A percentile compares a stretch with the other conserved stretches of the same genome.
These are phyloP conservation scores for Leucopsar rothschildi DNA, from an alignment of 2,113 vertebrate species.

Conservation along the genomic window DNA sequence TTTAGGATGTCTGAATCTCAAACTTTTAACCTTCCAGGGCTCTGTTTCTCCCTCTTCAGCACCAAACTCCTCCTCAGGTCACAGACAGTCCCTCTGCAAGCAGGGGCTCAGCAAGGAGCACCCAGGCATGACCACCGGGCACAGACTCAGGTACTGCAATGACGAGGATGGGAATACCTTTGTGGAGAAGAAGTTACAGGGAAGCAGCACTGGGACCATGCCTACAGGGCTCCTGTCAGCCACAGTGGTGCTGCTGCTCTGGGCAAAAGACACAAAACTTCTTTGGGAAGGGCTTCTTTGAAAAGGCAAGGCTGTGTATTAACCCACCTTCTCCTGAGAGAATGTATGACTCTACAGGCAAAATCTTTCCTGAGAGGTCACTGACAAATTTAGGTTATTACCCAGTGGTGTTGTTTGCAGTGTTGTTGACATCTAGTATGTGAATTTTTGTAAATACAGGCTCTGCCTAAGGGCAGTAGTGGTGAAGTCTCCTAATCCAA, in stretches of 20 bases:
- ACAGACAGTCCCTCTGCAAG: not conserved
- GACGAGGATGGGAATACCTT: not conserved
- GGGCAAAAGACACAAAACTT: not conserved
- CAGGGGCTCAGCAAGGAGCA: not conserved
- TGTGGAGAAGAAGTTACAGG: not conserved
- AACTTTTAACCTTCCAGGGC: not conserved
- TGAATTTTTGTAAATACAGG: not conserved
- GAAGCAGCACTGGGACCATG: rapidly evolving
- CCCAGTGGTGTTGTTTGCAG: not conserved
- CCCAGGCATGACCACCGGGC: rapidly evolving
- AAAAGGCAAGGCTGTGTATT: not conserved
- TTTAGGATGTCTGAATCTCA: not conserved
- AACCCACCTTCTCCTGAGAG: not conserved
- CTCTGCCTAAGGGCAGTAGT: not conserved
- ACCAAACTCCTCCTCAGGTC: not conserved
- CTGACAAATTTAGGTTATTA: rapidly evolving
- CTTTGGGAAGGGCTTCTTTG: not conserved
- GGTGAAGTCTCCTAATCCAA: not conserved
- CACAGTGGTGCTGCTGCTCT: not conserved
- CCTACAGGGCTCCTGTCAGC: rapidly evolving
- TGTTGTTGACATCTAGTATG: not conserved
- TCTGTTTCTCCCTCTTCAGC: not conserved
- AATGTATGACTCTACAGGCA: rapidly evolving
- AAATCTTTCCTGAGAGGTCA: not conserved
- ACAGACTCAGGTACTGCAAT: rapidly evolving